Evolutionary conservation across 2,797 vertebrate species (phyloP), one percentile per base, ranked within the genome.

Genomic region (Rhabdomys pumilio): DNA sequence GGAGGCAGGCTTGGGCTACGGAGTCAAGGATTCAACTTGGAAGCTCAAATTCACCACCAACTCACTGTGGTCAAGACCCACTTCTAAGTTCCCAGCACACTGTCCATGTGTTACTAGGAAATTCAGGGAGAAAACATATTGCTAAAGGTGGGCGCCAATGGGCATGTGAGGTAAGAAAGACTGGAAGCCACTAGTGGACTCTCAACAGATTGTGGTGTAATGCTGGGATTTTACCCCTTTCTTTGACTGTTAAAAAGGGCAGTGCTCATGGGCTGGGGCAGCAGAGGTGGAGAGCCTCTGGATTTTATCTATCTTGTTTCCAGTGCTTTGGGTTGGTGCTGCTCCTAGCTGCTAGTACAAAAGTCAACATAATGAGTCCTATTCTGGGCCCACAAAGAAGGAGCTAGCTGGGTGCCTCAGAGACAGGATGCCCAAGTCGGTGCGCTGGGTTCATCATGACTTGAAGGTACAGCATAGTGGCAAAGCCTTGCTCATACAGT

Each of bases 111-210:
- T 69, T 81, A 84, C 44, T 86, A 9, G 67, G 95, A 90, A 79
- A 86, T 93, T 80, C 61, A 90, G 63, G 73, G 6, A 65, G 44
- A 79, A 95, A 96, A 94, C 22, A 83, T 15, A 6, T 34, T 93
- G 93, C 53, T 72, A 69, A 73, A 75, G 55, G 22, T 89, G 2
- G 0, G 38, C 79, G 19, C 22, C 77, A 84, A 8, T 4, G 34
- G 50, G 84, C 44, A 95, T 14, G 3, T 59, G 17, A 94, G 73
- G 65, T 31, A 11, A 90, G 22, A 75, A 10, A 93, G 69, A 84
- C 88, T 14, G 14, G 41, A 50, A 19, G 29, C 6, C 61, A 59
- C 73, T 55, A 41, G 53, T 82, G 89, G 84, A 81, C 72, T 82
- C 61, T 84, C 75, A 89, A 53, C 12, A 87, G 57, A 89, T n/a